These are phyloP conservation scores for Drosophila obscura DNA, from an alignment of 1,140 invertebrate species.

Conservation along the genomic window DNA sequence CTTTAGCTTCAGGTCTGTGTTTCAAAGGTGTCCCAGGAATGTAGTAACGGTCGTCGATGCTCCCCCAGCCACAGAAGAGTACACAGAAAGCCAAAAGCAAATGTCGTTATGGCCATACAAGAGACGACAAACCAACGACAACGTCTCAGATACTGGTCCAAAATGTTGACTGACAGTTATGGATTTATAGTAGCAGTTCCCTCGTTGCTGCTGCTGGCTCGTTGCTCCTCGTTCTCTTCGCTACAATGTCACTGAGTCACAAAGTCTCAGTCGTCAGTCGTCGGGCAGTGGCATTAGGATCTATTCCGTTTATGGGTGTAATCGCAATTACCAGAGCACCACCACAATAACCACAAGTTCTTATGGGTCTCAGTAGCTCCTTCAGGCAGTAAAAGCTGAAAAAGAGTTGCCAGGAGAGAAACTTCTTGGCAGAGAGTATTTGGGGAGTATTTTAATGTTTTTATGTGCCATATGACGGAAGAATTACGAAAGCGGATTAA, in stretches of 20 bases:
- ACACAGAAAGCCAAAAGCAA: conserved; percentile 45
- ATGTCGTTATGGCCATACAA: conserved; percentile 69
- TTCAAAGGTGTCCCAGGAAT: conserved; percentile 68
- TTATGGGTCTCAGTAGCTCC: neutral
- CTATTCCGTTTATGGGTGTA: conserved; percentile 61
- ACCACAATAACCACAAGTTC: conserved; percentile 30
- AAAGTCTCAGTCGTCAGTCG: neutral
- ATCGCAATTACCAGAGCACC: conserved; percentile 54
- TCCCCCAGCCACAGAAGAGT: conserved; percentile 10
- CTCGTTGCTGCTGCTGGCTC: conserved; percentile 12
- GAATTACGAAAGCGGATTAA: conserved; percentile 11
- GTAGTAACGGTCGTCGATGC: conserved; percentile 65
- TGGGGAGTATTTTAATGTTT: conserved; percentile 54
- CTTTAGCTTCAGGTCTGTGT: conserved; percentile 20
- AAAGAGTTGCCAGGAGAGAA: neutral
- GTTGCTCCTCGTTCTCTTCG: conserved; percentile 19
- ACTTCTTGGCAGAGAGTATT: conserved; percentile 37
- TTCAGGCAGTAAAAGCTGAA: conserved; percentile 33
- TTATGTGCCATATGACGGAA: conserved; percentile 38
- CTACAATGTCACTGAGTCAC: conserved; percentile 73
- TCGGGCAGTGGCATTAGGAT: conserved; percentile 24
- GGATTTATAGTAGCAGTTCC: conserved; percentile 76
- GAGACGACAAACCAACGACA: conserved; percentile 36
- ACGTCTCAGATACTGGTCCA: conserved; percentile 69
- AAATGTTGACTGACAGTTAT: conserved; percentile 78